Evolutionary conservation across 1,140 invertebrate genomes (phyloP).

Genomic region (Drosophila lini): DNA sequence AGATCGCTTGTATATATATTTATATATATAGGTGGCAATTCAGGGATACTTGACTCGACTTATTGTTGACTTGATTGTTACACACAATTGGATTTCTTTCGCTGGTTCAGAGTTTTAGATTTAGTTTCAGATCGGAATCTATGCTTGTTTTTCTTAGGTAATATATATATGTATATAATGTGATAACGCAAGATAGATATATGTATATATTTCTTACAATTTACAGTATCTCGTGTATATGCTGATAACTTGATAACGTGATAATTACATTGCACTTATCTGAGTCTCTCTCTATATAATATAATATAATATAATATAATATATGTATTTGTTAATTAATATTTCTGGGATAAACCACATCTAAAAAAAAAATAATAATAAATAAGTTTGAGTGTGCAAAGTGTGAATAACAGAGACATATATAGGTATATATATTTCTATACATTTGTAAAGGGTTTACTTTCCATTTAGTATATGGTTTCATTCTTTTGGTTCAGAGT

Average conservation of each 20-base stretch:
- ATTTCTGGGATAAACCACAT: slow-evolving; percentile 1
- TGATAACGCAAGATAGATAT: slow-evolving; percentile 7
- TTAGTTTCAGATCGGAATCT: slow-evolving; percentile 14
- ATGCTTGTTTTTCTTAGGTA: background rate
- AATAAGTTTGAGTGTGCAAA: slow-evolving; percentile 6
- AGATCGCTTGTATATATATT: slow-evolving; percentile 2
- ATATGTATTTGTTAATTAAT: background rate
- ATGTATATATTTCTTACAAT: slow-evolving; percentile 3
- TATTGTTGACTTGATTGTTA: slow-evolving; percentile 50
- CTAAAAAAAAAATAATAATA: slow-evolving; percentile 19
- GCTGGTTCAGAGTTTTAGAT: slow-evolving; percentile 34
- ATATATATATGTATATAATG: slow-evolving; percentile 15
- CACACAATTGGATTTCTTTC: slow-evolving; percentile 34
- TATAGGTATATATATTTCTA: background rate
- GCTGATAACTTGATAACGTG: slow-evolving; percentile 29
- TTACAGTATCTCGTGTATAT: slow-evolving; percentile 18
- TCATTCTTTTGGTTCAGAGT: slow-evolving; percentile 48
- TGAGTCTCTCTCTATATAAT: slow-evolving; percentile 4
- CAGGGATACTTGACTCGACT: slow-evolving; percentile 34
- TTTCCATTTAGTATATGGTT: slow-evolving; percentile 15
- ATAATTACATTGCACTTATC: slow-evolving; percentile 30
- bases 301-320: slow-evolving; percentile 4
- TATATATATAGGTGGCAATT: slow-evolving; percentile 10
- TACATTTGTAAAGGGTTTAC: slow-evolving; percentile 29
- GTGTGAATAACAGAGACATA: slow-evolving; percentile 2